Base-by-base conservation (phyloP, 2,797 vertebrate genomes). In the Mus spretus region DNA sequence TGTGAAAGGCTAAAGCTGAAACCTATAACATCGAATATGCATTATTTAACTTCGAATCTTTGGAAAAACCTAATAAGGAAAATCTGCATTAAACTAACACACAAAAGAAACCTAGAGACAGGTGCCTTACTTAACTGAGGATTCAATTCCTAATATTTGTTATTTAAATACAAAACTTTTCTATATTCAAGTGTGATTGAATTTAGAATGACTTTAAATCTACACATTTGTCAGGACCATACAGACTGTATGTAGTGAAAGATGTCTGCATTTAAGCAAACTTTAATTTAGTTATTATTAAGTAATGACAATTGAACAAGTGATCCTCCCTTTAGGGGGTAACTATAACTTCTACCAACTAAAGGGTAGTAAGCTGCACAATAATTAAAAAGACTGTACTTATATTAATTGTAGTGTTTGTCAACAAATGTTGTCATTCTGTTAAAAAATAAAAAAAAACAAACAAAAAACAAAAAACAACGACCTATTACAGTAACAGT, bases 141-240 rank as follows among this genome's bases (percentile, higher is more conserved):
- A 67, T 50, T 96, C 53, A 87, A 78, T 59, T 91, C 59, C 72
- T 28, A 81, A 7, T 80, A 72, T 61, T 13, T 89, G 67, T 77
- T 90, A 91, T 63, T 89, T 96, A 92, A 95, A 89, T 91, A 57
- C 63, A 65, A 94, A 90, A 20, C n/a, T 19, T 47, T 81, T 13
- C 31, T 61, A 74, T 70, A 63, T 96, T 91, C 57, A 91, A 91
- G 95, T 74, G 57, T 70, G 79, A 96, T 81, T 96, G 47, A 37
- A 61, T 74, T 90, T 72, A 82, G 57, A 80, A 24, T 34, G 88
- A 92, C 61, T 92, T 93, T 34, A 96, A 91, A 61, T 84, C 95
- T 50, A 83, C 37, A 77, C 10, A 78, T 19, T 89, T 96, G 90
- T 78, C 26, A 40, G 63, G 67, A 80, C 3, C n/a, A 44, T 6